Evolutionary conservation across 1,140 invertebrate genomes (phyloP).

Genomic region (Cryptotermes secundus): DNA sequence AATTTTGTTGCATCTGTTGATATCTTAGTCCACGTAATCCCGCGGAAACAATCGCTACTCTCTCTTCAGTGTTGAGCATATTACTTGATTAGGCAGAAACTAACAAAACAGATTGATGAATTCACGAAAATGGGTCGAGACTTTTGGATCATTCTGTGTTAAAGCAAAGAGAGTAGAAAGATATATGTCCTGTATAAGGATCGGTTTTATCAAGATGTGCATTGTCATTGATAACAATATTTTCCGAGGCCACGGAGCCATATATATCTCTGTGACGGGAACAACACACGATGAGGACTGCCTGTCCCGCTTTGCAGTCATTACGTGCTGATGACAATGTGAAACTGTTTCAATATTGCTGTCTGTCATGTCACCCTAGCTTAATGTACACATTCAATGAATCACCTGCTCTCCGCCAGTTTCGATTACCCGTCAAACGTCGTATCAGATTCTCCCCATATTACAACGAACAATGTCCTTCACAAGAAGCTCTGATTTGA

Average conservation of each 20-base stretch:
- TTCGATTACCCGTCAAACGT: constrained; percentile 5
- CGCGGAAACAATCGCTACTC: too few relatives aligned
- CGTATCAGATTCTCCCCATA: not conserved
- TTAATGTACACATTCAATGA: constrained; percentile 4
- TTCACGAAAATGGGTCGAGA: too few relatives aligned
- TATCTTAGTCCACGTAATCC: too few relatives aligned
- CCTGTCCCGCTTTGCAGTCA: not conserved
- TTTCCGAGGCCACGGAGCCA: not conserved
- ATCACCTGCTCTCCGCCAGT: not conserved
- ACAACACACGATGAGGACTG: not conserved
- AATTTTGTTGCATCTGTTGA: too few relatives aligned
- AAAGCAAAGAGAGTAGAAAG: too few relatives aligned
- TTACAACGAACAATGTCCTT: not conserved
- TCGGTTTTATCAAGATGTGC: not conserved
- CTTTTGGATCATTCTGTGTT: too few relatives aligned
- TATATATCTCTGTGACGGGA: not conserved
- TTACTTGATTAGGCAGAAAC: too few relatives aligned
- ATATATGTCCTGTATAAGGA: too few relatives aligned
- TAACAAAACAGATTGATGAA: too few relatives aligned
- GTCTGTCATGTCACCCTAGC: not conserved
- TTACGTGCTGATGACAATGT: not conserved
- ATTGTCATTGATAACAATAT: not conserved
- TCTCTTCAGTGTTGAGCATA: too few relatives aligned
- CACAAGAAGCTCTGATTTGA: too few relatives aligned
- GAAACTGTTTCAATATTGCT: constrained; percentile 15